Base-by-base conservation (phyloP, 2,797 vertebrate species). In the Schizopygopsis malacanthus region DNA sequence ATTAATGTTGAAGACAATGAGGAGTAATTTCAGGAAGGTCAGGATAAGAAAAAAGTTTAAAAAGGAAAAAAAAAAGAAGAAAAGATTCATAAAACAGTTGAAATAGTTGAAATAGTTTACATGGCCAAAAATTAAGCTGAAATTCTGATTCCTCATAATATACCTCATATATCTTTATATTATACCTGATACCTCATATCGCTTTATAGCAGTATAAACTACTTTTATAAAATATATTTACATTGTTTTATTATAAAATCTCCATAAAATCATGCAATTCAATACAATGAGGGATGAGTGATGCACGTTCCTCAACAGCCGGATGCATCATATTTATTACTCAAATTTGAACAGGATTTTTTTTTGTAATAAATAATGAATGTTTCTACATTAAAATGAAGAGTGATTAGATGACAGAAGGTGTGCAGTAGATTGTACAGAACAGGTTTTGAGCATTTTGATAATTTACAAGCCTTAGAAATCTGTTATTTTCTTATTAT, bases 1-100 rank as follows among this genome's bases (percentile, higher is more conserved):
- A 86, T 81, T 77, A 28, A 75, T 79, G 33, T 39, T 73, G 45
- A 47, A 54, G 79, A 88, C 70, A 47, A 61, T 81, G 59, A 81
- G 16, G 37, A 79, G 75, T 41, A 43, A 67, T 82, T 79, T 56
- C 13, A 65, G 47, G 45, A 56, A 69, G 45, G 54, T 63, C 71
- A 61, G 39, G 22, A 22, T 50, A 13, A 18, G 47, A 81, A 65
- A 28, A 6, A 52, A 28, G 22, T 39, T 41, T 41, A 41, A 41
- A 41, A 41, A 43, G 0, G 8, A 9, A 43, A 43, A 3, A 52
- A 25, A 52, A 20, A 63, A 22, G 1, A 67, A 63, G 25, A 18
- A 78, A 47, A 33, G 28, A 28, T 28, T 50, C 15, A 37, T 75
- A 63, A 16, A 52, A 33, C 71, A 65, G 20, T 12, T 43, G 45